These are phyloP conservation scores for Luehdorfia chinensis DNA, from an alignment of 1,140 invertebrate genomes.

Conservation along the genomic window DNA sequence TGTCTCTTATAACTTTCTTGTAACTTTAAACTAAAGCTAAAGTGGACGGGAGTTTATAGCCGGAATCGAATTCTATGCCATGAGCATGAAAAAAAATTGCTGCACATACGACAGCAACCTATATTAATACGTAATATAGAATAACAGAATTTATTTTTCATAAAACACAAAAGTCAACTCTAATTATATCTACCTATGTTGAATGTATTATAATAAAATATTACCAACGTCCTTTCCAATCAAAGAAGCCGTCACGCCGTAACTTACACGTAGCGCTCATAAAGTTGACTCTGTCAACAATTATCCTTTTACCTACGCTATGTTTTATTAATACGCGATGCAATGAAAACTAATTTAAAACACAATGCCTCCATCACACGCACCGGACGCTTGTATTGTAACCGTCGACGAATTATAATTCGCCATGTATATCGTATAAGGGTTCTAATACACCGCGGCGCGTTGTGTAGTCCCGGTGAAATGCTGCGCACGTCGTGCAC, in stretches of 20 bases:
- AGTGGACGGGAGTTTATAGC: no score
- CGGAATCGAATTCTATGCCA: no score
- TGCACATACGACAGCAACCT: no score
- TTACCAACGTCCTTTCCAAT: constrained; percentile 6
- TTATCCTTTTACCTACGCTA: constrained; percentile 27
- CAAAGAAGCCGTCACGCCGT: constrained; percentile 6
- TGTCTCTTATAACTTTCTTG: no score
- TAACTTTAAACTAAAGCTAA: no score
- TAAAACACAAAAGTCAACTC: no score
- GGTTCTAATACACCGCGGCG: constrained; percentile 45
- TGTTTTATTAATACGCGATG: constrained; percentile 21
- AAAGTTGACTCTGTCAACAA: constrained; percentile 13
- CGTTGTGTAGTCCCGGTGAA: constrained; percentile 40
- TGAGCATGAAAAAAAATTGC: no score
- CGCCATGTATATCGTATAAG: constrained; percentile 51
- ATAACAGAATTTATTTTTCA: no score
- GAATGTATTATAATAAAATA: no score
- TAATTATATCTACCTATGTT: no score
- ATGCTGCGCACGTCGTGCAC: constrained; percentile 51
- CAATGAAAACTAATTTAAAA: constrained; percentile 42
- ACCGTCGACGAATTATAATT: constrained; percentile 54
- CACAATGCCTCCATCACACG: constrained; percentile 46
- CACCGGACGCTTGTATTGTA: constrained; percentile 49
- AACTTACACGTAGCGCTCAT: not conserved
- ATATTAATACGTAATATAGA: no score